Base-by-base conservation (phyloP, 2,113 vertebrate genomes). In the Pollachius pollachius region DNA sequence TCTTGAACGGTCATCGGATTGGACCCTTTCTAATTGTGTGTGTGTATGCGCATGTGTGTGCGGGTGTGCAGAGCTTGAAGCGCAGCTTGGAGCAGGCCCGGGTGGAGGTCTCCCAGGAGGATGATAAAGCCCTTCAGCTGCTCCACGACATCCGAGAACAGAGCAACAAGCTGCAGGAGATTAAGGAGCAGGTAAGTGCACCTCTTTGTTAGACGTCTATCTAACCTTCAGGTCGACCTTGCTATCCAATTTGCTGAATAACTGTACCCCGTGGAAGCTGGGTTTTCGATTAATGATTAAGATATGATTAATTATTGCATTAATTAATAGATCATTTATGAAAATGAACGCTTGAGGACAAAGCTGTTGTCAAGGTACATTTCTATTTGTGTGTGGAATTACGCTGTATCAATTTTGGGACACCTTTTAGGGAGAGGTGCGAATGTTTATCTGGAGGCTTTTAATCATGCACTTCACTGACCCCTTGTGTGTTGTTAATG, bases 91-190 rank as follows among this genome's bases (percentile, higher is more conserved):
- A 99, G 86, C 96, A 98, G 92, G 97, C 97, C 23, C 95, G 97
- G 77, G 96, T 99, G 85, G 97, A 99, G 77, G 97, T 99, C 76
- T 99, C 97, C 84, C 95, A 96, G 91, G 97, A 99, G 89, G 97
- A 99, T 76, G 97, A 99, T 91, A 99, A 99, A 89, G 97, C 97
- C 58, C 88, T 99, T 74, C 97, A 99, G 90, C 94, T 99, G 80
- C 95, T 99, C 79, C 96, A 99, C 11, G 97, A 99, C 88, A 99
- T 99, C 87, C 92, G 97, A 68, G 97, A 99, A 77, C 97, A 99
- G 88, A 98, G 97, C 92, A 94, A 94, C 92, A 99, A 99, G 91
- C 94, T 99, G 81, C 97, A 98, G 80, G 97, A 99, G 91, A 99
- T 99, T 92, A 99, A 99, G 91, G 97, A 99, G 85, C 97, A 99